A percentile compares a stretch with the other conserved stretches of the same genome.
Conservation (phyloP, 2,113 vertebrate genomes). For the Anthoscopus minutus region DNA sequence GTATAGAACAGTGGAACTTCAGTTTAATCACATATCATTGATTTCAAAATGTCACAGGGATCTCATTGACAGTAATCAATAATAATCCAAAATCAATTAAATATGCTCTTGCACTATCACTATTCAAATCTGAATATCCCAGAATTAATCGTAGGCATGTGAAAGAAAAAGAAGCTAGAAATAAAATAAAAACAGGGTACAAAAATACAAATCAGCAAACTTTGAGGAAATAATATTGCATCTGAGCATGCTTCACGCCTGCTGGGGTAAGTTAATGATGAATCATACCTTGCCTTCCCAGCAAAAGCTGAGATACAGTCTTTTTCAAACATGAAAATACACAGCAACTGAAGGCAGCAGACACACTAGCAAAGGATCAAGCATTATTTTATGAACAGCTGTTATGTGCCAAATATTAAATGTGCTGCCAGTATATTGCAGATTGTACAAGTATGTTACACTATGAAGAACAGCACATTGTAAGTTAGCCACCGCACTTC, state of each 20-base stretch:
- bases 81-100: conserved; percentile 80
- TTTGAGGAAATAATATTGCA: background rate
- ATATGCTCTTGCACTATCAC: conserved; percentile 68
- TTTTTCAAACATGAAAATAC: background rate
- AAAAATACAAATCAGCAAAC: background rate
- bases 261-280: background rate
- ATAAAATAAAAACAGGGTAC: background rate
- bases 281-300: background rate
- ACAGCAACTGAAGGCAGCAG: background rate
- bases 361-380: background rate
- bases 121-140: conserved; percentile 72
- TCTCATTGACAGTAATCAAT: conserved; percentile 78
- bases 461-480: background rate
- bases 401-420: background rate
- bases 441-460: background rate
- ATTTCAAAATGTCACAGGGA: conserved; percentile 71
- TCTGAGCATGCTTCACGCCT: background rate
- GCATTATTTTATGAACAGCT: background rate
- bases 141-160: conserved; percentile 64
- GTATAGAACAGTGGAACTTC: conserved; percentile 40
- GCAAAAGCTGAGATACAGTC: background rate
- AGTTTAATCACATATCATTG: conserved; percentile 76
- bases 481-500: conserved; percentile 11
- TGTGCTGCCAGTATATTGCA: background rate
- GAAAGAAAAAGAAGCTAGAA: conserved; percentile 19